Evolutionary conservation across 2,888 invertebrate genomes (phyloP), one percentile per base, ranked within the genome.

Genomic region (Limnephilus marmoratus): DNA sequence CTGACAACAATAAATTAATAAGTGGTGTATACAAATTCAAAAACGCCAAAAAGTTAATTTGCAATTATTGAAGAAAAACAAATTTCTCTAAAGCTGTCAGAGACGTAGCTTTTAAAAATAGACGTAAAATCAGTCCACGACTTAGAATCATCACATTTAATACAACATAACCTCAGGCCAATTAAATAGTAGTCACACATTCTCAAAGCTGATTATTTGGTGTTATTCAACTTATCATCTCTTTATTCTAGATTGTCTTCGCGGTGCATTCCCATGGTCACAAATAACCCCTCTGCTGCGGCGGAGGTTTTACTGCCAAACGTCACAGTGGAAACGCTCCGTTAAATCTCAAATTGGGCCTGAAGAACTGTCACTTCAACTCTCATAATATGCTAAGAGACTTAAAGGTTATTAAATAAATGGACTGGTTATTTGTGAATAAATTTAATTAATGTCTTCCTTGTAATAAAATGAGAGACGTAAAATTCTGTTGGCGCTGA

Each of bases 271-370:
- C 83, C 83, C 83, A 83, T 41, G 83, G 37, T n/a, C 11, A 83
- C 83, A 83, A 83, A 37, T 83, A 13, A 12, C 5, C n/a, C 86
- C 41, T 13, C 29, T 86, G 86, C n/a, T 29, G 3, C n/a, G 68
- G 68, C 24, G 9, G 24, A 68, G 68, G 86, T 45, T 86, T 86
- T 86, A 86, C 29, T 86, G n/a, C 86, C 29, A 37, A 29, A 86
- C 86, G 29, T 45, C 29, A 86, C 49, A 41, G 29, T 29, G 81
- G 18, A n/a, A 15, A 90, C 41, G 86, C 18, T 90, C 86, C 85
- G 90, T 90, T 92, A 49, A 81, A 85, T 85, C 81, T 53, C 86
- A 85, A 92, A 92, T 92, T 92, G 90, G 85, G 86, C 90, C 24
- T 92, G 90, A 24, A 92, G 82, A 90, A 29, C 68, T 92, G 87